Percentiles rank a stretch among this genome's conserved stretches.
phyloP scores from a whole-genome alignment of 2,797 vertebrate genomes.

The Rhabdophis nuchalis region DNA sequence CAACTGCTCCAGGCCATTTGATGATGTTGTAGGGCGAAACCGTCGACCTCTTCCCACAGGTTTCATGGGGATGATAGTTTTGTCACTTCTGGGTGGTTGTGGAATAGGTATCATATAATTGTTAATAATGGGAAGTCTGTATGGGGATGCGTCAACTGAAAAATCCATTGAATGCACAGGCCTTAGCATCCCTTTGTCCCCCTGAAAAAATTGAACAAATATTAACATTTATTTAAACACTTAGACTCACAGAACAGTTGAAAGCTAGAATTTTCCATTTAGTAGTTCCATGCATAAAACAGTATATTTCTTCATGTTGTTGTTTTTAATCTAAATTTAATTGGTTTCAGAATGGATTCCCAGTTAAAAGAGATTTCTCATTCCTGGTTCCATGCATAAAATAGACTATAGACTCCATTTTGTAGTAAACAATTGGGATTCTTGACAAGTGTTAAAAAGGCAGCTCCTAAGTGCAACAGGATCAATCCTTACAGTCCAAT shows the following conservation, averaged over 20 bases:
- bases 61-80: slow-evolving; percentile 46
- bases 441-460: neutral
- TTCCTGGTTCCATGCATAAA: neutral
- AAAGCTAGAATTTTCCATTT: neutral
- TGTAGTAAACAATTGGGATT: neutral
- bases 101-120: slow-evolving; percentile 76
- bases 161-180: slow-evolving; percentile 60
- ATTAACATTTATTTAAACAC: neutral
- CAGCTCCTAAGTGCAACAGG: neutral
- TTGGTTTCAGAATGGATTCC: neutral
- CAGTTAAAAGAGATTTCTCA: neutral
- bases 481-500: neutral
- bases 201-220: slow-evolving; percentile 52
- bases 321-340: neutral
- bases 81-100: slow-evolving; percentile 54
- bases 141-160: slow-evolving; percentile 68
- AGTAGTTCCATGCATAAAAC: neutral
- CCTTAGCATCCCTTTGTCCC: slow-evolving; percentile 65
- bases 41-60: slow-evolving; percentile 69
- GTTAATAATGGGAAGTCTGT: slow-evolving; percentile 79
- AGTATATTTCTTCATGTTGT: neutral
- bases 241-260: neutral
- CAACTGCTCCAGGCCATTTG: slow-evolving; percentile 63
- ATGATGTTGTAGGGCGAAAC: slow-evolving; percentile 73
- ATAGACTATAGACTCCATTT: neutral